Evolutionary conservation across 2,888 invertebrate genomes (phyloP), one percentile per base, ranked within the genome.

Genomic region (Lacanobia oleracea): DNA sequence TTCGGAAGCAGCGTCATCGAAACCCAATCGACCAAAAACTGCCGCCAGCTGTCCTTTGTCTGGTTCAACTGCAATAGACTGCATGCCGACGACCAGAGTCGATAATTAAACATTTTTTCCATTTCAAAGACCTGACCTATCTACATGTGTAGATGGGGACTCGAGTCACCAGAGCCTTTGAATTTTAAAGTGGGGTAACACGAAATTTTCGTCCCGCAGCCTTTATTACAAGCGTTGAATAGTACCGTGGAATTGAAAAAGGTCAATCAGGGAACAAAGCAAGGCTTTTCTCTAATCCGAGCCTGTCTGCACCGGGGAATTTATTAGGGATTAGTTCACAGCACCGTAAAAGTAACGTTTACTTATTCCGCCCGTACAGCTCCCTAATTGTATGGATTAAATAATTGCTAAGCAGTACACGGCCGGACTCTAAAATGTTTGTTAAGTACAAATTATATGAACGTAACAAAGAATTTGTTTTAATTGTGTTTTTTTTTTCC

Each of bases 251-350:
- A 71, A 60, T 40, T 63, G 21, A 53, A 81, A 72, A 79, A 56
- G 67, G 51, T 70, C 75, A 70, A 72, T 82, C 64, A 73, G 65
- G 54, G 57, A 59, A 67, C 18, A 66, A 56, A 40, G 43, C 14
- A 50, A 53, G 72, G 69, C 54, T 75, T 67, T 68, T 48, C 48
- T 23, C 33, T 81, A 84, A 83, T 70, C 77, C 70, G 33, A 56
- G 48, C 53, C 62, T 61, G 74, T 84, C 63, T 72, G 53, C 54
- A 67, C 27, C 23, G 45, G 33, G 40, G 60, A 73, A 73, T 81
- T 79, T 76, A 70, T 81, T 53, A 67, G 14, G 65, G 66, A 57
- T 72, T 75, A 77, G 37, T 50, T 48, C 61, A 51, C 63, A 59
- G 21, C 33, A 69, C 50, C 54, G 54, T 43, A 48, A 65, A 60